Conservation (phyloP, 1,140 invertebrate species). For the Drosophila orena region DNA sequence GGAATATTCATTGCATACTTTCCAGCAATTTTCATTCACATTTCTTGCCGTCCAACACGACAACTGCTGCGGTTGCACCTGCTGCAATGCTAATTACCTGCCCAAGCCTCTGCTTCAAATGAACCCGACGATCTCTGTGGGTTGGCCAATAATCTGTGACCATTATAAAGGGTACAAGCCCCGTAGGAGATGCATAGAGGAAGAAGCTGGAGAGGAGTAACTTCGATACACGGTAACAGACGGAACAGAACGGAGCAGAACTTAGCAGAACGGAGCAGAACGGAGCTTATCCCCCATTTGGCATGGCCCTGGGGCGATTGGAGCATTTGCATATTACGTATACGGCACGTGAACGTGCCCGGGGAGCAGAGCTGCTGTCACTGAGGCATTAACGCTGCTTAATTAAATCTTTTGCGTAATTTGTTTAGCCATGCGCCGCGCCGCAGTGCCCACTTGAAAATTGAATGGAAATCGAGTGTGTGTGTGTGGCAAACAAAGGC, state of each 20-base stretch:
- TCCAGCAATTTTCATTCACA: slow-evolving; percentile 21
- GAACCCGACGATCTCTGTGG: not conserved
- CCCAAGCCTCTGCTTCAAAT: not conserved
- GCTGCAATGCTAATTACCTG: slow-evolving; percentile 66
- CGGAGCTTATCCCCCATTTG: slow-evolving; percentile 5
- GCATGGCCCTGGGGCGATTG: slow-evolving; percentile 28
- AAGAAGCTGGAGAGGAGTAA: not conserved
- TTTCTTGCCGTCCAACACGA: slow-evolving; percentile 11
- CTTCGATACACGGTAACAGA: slow-evolving; percentile 28
- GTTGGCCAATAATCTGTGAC: slow-evolving; percentile 30
- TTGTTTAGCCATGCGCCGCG: slow-evolving; percentile 73
- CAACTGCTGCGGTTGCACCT: slow-evolving; percentile 22
- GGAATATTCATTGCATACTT: slow-evolving; percentile 25
- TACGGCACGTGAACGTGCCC: slow-evolving; percentile 71
- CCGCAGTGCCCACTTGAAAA: slow-evolving; percentile 69
- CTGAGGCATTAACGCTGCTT: slow-evolving; percentile 61
- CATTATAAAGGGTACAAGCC: slow-evolving; percentile 40
- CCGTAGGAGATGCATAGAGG: not conserved
- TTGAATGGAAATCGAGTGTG: slow-evolving; percentile 45
- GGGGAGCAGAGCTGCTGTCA: slow-evolving; percentile 46
- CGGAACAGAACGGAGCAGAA: not conserved
- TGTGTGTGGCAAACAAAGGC: slow-evolving; percentile 60
- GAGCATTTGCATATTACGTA: slow-evolving; percentile 79
- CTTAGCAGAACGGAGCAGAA: not conserved
- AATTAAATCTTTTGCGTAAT: slow-evolving; percentile 82